These are phyloP conservation scores for Cyprinodon tularosa DNA, from an alignment of 2,113 vertebrate species.

Conservation along the genomic window DNA sequence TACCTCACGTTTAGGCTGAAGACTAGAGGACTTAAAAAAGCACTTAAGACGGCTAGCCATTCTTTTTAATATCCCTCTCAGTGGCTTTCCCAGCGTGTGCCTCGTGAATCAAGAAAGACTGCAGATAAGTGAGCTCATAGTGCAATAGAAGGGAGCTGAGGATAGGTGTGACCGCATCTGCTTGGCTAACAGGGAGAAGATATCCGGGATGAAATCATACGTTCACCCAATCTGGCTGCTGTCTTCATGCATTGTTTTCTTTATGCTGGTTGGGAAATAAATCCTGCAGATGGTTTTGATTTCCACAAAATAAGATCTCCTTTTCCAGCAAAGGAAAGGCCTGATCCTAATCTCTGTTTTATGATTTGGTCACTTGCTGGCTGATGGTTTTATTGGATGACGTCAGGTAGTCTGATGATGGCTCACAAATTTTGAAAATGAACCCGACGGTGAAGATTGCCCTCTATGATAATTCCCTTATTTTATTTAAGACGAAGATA, in stretches of 20 bases:
- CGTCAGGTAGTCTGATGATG: constrained; percentile 50
- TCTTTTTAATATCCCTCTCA: constrained; percentile 19
- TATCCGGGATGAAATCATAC: constrained; percentile 35
- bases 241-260: constrained; percentile 1
- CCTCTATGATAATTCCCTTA: constrained; percentile 10
- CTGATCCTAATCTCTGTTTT: constrained; percentile 62
- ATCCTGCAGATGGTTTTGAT: constrained; percentile 66
- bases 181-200: constrained; percentile 34
- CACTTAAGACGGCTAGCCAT: constrained; percentile 6
- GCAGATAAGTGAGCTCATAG: constrained; percentile 38
- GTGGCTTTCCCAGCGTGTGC: not conserved
- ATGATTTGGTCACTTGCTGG: constrained; percentile 54
- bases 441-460: constrained; percentile 5
- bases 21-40: not conserved
- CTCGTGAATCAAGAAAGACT: constrained; percentile 18
- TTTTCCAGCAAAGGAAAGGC: constrained; percentile 18
- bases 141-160: constrained; percentile 15
- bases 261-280: constrained; percentile 13
- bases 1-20: constrained; percentile 26
- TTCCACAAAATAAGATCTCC: constrained; percentile 48
- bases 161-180: constrained; percentile 27
- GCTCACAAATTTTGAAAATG: constrained; percentile 49
- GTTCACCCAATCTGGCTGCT: constrained; percentile 38
- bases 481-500: not conserved
- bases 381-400: constrained; percentile 42